Evolutionary conservation across 1,140 invertebrate species (phyloP), one percentile per base, ranked within the genome.

Genomic region (Drosophila littoralis): DNA sequence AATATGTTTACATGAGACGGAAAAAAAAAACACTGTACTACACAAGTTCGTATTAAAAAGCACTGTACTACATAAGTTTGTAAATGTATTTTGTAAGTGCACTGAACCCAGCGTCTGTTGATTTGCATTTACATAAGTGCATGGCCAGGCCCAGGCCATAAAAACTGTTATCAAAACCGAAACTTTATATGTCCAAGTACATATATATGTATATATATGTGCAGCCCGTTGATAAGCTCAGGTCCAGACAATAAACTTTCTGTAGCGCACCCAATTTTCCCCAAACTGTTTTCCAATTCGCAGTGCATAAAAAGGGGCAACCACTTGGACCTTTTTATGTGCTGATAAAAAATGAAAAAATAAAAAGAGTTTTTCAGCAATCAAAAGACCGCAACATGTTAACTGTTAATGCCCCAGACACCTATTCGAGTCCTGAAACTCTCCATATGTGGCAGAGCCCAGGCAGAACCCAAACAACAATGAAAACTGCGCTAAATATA

Each of bases 361-460:
- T 13, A 32, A 48, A 13, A 9, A 63, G 72, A 66, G 58, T 46
- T 84, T 86, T 63, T 79, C 69, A 83, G 73, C 83, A 86, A 86
- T 86, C 83, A 86, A 86, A 83, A 83, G 79, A 72, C 83, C 83
- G 83, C 83, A 86, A 88, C 83, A 86, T 86, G 83, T 89, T 88
- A 88, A 88, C 83, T 79, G 83, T 88, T 88, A 88, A 89, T 83
- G 79, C 83, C 84, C 83, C 77, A 88, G 83, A 88, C 83, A 88
- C 83, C 83, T 83, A 83, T 83, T 88, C 63, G 83, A 61, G 77
- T 65, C 77, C 38, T 8, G 38, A 55, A 48, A 40, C 35, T 42
- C 36, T 40, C 59, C 67, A 58, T 64, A 64, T 59, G 46, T 60
- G 17, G 7, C 13, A 12, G 22, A 59, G n/a, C 55, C 55, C 40